Percentiles rank a stretch among this genome's conserved stretches.
These are phyloP conservation scores for Neodon shergylaensis DNA, from an alignment of 2,113 vertebrate genomes.

Conservation along the genomic window DNA sequence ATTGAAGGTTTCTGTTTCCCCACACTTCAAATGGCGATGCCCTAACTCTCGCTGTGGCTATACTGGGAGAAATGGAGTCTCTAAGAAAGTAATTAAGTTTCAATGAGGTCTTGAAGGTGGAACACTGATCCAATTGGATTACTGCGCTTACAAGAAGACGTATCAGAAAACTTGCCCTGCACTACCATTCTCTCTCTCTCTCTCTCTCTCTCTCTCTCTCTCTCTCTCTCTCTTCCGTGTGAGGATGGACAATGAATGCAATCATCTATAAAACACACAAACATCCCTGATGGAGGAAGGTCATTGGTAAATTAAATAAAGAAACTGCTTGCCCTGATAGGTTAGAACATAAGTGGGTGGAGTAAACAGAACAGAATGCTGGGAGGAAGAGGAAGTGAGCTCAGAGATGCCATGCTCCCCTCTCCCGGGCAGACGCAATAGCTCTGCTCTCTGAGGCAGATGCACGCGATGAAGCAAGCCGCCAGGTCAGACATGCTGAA, in stretches of 20 bases:
- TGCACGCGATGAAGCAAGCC: no score
- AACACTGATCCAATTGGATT: not conserved
- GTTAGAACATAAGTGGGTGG: no score
- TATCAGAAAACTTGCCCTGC: not conserved
- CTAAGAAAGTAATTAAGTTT: constrained; percentile 13
- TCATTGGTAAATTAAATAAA: no score
- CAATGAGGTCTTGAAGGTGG: not conserved
- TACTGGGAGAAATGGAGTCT: not conserved
- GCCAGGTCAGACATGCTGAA: no score
- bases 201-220: not conserved
- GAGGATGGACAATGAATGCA: not conserved
- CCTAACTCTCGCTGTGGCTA: not conserved
- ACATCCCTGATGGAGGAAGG: not conserved
- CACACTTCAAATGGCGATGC: not conserved
- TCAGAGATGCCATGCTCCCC: no score
- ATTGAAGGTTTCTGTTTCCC: not conserved
- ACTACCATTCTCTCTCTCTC: no score
- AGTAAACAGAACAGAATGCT: no score
- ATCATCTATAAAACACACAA: not conserved
- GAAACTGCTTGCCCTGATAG: no score
- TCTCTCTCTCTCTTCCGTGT: not conserved
- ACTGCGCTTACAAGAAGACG: constrained; percentile 5
- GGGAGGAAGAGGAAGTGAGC: no score
- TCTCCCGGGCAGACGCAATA: no score
- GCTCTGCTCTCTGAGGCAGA: no score